Evolutionary conservation across 1,140 invertebrate species (phyloP).

Genomic region (Drosophila obscura): DNA sequence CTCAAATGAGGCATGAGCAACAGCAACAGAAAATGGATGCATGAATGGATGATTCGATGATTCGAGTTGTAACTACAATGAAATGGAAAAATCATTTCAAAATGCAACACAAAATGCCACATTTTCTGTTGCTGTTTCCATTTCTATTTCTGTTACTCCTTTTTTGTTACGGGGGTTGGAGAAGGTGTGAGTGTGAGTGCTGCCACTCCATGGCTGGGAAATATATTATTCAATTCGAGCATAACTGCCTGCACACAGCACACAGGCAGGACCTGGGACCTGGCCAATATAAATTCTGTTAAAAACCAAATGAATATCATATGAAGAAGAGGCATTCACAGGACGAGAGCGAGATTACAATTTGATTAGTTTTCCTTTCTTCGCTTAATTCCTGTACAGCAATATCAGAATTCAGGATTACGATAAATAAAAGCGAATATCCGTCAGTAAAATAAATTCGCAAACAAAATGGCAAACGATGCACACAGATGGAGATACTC

Average conservation of each 20-base stretch:
- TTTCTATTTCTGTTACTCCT: too few relatives aligned
- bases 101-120: slow-evolving; percentile 55
- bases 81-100: slow-evolving; percentile 66
- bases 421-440: slow-evolving; percentile 1
- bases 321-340: slow-evolving; percentile 26
- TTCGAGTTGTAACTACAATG: slow-evolving; percentile 62
- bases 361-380: slow-evolving; percentile 33
- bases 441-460: too few relatives aligned
- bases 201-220: slow-evolving; percentile 3
- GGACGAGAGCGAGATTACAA: slow-evolving; percentile 16
- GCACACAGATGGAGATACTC: too few relatives aligned
- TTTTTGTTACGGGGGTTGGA: too few relatives aligned
- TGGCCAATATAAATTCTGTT: slow-evolving; percentile 20
- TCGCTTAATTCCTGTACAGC: not conserved
- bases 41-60: slow-evolving; percentile 60
- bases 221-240: slow-evolving; percentile 43
- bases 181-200: slow-evolving; percentile 2
- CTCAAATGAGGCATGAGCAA: slow-evolving; percentile 66
- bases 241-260: slow-evolving; percentile 1
- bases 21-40: slow-evolving; percentile 23
- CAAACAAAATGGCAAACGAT: not conserved
- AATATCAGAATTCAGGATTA: slow-evolving; percentile 1
- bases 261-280: too few relatives aligned
- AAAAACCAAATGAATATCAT: slow-evolving; percentile 23
- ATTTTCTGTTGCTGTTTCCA: slow-evolving; percentile 4